Percentiles rank a stretch among this genome's conserved stretches.
Conservation (phyloP, 2,113 vertebrate species). For the Egretta garzetta region DNA sequence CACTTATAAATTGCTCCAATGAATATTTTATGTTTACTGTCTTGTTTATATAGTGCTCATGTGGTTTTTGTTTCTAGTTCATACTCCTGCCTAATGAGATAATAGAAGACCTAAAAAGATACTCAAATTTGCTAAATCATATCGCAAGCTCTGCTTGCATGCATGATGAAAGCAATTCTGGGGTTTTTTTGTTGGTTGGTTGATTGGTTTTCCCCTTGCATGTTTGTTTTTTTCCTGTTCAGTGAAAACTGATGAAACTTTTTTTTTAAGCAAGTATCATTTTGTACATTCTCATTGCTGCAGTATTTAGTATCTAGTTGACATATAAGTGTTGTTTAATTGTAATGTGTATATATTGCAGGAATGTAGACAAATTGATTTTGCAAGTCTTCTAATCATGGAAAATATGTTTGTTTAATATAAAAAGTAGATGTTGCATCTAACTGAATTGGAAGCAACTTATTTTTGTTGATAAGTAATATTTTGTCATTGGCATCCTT, state of each 20-base stretch:
- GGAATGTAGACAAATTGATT: neutral
- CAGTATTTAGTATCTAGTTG: neutral
- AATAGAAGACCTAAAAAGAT: neutral
- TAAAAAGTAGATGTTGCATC: neutral
- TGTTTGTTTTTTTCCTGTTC: neutral
- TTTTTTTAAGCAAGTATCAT: neutral
- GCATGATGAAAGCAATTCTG: neutral
- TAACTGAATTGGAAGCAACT: neutral
- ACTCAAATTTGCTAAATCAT: neutral
- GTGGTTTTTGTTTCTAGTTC: neutral
- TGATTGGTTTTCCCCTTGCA: accelerated
- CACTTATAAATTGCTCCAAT: neutral
- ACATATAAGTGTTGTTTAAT: neutral
- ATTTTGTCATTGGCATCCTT: neutral
- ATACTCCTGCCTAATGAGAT: neutral
- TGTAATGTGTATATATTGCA: neutral
- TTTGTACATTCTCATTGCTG: neutral
- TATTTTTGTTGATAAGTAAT: neutral
- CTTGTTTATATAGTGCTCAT: neutral
- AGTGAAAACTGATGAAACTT: neutral
- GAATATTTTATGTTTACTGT: neutral
- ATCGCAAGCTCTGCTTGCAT: neutral
- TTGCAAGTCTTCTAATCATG: neutral
- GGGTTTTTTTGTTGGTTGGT: neutral
- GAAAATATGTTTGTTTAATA: neutral